These are phyloP conservation scores for Eugnorisma glareosa DNA, from an alignment of 2,888 invertebrate genomes.

Conservation along the genomic window DNA sequence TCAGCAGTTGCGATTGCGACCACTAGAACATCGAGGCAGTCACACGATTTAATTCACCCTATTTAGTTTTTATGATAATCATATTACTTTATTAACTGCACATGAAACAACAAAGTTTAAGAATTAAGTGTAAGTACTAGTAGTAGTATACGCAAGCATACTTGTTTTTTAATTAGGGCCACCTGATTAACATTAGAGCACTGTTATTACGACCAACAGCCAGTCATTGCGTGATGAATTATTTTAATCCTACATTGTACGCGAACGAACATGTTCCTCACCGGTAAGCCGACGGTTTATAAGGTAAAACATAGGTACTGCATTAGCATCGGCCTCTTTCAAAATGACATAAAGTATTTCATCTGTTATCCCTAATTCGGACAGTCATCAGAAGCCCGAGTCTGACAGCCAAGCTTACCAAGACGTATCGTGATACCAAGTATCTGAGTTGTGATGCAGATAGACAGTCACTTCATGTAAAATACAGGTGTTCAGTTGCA, in stretches of 20 bases:
- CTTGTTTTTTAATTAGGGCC: constrained; percentile 39
- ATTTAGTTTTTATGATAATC: not conserved
- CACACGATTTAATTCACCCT: not conserved
- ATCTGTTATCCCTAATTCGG: not conserved
- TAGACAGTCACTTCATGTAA: not conserved
- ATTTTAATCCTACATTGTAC: constrained; percentile 58
- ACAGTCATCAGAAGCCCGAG: not conserved
- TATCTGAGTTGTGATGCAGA: not conserved
- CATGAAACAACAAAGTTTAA: not conserved
- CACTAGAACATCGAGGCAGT: no score
- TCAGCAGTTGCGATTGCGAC: no score
- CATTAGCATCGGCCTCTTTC: not conserved
- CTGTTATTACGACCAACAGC: constrained; percentile 32
- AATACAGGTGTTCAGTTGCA: not conserved
- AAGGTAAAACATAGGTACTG: not conserved
- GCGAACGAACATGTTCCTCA: constrained; percentile 30
- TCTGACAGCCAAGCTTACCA: not conserved
- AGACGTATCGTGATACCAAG: not conserved
- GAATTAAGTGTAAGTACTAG: not conserved
- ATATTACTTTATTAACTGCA: not conserved
- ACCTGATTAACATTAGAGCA: constrained; percentile 48
- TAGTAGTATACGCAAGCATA: no score
- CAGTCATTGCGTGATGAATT: constrained; percentile 64
- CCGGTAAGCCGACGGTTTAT: constrained; percentile 21
- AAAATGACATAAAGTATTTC: not conserved